Evolutionary conservation across 1,140 invertebrate species (phyloP).

Genomic region (Agrilus planipennis): DNA sequence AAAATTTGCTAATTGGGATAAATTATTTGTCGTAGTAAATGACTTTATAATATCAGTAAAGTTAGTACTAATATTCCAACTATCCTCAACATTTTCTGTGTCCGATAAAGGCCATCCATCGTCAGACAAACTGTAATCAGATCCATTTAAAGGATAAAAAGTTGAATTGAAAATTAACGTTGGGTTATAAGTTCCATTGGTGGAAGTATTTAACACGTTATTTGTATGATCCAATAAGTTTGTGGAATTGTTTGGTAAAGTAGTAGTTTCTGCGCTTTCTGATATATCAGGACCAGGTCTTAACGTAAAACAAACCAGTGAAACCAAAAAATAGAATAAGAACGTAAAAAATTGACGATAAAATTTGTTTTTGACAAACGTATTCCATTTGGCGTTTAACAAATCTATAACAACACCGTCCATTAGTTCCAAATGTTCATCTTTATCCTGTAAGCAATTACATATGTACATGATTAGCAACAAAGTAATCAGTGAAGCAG

Average conservation of each 20-base stretch:
- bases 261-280: not conserved
- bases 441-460: slow-evolving; percentile 62
- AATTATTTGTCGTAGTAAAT: too few relatives aligned
- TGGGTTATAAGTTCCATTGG: too few relatives aligned
- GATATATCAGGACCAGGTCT: slow-evolving; percentile 56
- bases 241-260: slow-evolving; percentile 4
- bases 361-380: slow-evolving; percentile 91
- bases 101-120: too few relatives aligned
- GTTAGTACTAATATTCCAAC: too few relatives aligned
- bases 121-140: too few relatives aligned
- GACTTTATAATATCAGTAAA: too few relatives aligned
- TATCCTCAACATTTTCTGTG: too few relatives aligned
- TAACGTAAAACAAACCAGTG: slow-evolving; percentile 73
- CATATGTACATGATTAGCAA: slow-evolving; percentile 7
- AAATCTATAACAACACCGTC: slow-evolving; percentile 91
- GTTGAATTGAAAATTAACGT: too few relatives aligned
- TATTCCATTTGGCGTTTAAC: slow-evolving; percentile 95
- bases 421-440: slow-evolving; percentile 90
- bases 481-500: too few relatives aligned
- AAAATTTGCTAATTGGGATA: too few relatives aligned
- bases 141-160: too few relatives aligned
- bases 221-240: slow-evolving; percentile 6
- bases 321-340: slow-evolving; percentile 77
- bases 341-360: slow-evolving; percentile 87
- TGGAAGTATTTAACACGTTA: not conserved